These are phyloP conservation scores for Calosoma granatense DNA, from an alignment of 1,140 invertebrate genomes.

Conservation along the genomic window DNA sequence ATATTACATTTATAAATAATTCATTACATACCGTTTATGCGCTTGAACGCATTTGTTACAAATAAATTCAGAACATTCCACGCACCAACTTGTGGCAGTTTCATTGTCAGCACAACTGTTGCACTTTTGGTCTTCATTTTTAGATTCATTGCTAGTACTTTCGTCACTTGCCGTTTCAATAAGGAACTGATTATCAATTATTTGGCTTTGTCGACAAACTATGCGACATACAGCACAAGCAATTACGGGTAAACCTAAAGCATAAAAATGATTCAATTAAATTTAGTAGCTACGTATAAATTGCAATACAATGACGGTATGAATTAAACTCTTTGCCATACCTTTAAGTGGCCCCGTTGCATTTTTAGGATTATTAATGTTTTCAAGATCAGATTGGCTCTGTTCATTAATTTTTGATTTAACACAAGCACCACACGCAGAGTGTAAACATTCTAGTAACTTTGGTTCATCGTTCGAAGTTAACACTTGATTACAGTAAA, in stretches of 20 bases:
- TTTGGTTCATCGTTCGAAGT: slow-evolving; percentile 55
- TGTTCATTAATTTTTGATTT: slow-evolving; percentile 54
- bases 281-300: no score
- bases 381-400: slow-evolving; percentile 38
- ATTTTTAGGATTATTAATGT: slow-evolving; percentile 23
- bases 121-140: slow-evolving; percentile 57
- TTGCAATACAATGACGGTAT: no score
- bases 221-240: slow-evolving; percentile 51
- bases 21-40: slow-evolving; percentile 45
- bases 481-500: slow-evolving; percentile 56
- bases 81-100: slow-evolving; percentile 72
- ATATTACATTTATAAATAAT: not conserved
- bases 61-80: slow-evolving; percentile 82
- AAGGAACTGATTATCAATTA: slow-evolving; percentile 69
- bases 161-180: slow-evolving; percentile 42
- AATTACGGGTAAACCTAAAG: slow-evolving; percentile 22
- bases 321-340: no score
- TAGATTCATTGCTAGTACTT: slow-evolving; percentile 27
- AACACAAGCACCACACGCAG: slow-evolving; percentile 67
- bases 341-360: no score
- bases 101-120: slow-evolving; percentile 77
- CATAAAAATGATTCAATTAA: not conserved
- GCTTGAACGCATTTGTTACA: slow-evolving; percentile 79
- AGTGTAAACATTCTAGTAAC: slow-evolving; percentile 77
- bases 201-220: slow-evolving; percentile 46